Base-by-base conservation (phyloP, 2,113 vertebrate genomes). In the Ranitomeya variabilis region DNA sequence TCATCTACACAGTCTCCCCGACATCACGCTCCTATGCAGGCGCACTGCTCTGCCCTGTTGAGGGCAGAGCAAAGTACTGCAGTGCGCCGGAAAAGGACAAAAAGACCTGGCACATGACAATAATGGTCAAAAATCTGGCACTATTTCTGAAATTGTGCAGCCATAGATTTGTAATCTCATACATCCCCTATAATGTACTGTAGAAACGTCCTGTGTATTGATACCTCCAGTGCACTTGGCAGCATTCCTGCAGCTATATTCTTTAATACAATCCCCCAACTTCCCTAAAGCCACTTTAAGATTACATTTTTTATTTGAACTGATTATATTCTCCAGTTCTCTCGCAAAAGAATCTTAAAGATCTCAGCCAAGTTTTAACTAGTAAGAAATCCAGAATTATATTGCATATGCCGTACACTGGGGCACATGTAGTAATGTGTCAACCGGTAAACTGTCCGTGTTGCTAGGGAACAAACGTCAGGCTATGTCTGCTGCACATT, bases 221-320 rank as follows among this genome's bases (percentile, higher is more conserved):
- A 83, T 83, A 81, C 13, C 6, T 10, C n/a, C 52, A 23, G 59
- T 0, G 11, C 26, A 37, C 19, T 64, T 16, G 23, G 18, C 59
- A 37, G 55, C 59, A 16, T 64, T 7, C 19, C 69, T 6, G 15
- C 69, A 73, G 23, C 69, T 10, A 59, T n/a, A 21, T 54, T 60
- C 19, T 52, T 67, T 67, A n/a, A 66, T 67, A n/a, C 21, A 51
- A 66, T 21, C 5, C 11, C 54, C 78, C 16, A 77, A 10, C 18
- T 8, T 62, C 59, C 80, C 62, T 83, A 83, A 83, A 66, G 60
- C 31, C 11, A 8, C 80, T 67, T 67, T 21, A 83, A 81, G 67
- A 83, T 83, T n/a, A 13, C 13, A 82, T 82, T 82, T 52, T 66
- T 18, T 18, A 67, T 52, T 83, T n/a, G 18, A 51, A 31, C 31